A percentile compares a stretch with the other conserved stretches of the same genome.
Evolutionary conservation across 92 coral and sea anemone species (phyloP).

Genomic region (Heliopora coerulea): DNA sequence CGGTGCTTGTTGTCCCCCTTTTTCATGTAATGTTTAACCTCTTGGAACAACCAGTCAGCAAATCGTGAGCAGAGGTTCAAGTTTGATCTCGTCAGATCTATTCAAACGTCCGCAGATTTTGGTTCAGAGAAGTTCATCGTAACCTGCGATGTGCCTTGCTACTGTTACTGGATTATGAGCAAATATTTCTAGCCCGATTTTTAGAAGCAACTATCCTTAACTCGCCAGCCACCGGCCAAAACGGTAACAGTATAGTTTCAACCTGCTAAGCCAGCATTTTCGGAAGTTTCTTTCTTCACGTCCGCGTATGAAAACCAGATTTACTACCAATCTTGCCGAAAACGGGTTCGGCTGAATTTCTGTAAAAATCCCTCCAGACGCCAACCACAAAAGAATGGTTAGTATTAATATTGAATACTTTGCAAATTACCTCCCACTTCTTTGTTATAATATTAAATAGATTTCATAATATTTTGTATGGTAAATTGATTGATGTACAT

Average conservation of each 20-base stretch:
- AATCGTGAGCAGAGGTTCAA: slow-evolving; percentile 6
- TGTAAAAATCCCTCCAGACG: too few species aligned
- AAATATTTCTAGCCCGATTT: not conserved
- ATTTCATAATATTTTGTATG: too few species aligned
- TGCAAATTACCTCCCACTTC: too few species aligned
- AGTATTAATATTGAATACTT: too few species aligned
- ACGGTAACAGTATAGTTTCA: too few species aligned
- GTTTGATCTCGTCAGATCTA: slow-evolving; percentile 19
- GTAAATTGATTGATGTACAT: too few species aligned
- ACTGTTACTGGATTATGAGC: not conserved
- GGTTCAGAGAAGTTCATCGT: not conserved
- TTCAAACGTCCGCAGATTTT: not conserved
- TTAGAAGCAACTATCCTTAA: too few species aligned
- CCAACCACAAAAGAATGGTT: too few species aligned
- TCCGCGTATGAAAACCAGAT: not conserved
- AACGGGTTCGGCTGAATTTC: not conserved
- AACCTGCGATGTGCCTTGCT: not conserved
- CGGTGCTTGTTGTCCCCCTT: not conserved
- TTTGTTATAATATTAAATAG: too few species aligned
- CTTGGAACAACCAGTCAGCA: not conserved
- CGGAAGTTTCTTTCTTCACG: slow-evolving; percentile 4
- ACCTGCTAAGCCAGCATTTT: too few species aligned
- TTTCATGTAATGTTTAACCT: not conserved
- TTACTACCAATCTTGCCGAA: slow-evolving; percentile 14
- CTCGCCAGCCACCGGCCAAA: too few species aligned